These are phyloP conservation scores for Hystrix cristata DNA, from an alignment of 2,113 vertebrate species.

Conservation along the genomic window DNA sequence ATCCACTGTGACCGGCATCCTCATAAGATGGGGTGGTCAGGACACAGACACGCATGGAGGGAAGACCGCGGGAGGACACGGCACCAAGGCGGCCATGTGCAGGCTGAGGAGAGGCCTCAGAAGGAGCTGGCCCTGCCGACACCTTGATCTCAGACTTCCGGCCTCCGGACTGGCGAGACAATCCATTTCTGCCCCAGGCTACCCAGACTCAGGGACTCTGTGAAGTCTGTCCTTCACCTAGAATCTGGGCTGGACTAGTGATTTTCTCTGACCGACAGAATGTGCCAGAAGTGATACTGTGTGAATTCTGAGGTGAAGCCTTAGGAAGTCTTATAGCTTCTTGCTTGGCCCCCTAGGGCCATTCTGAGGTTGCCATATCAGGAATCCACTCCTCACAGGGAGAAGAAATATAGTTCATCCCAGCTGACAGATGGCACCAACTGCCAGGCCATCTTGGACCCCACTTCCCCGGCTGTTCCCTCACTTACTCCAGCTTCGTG, in stretches of 20 bases:
- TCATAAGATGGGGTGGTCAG: not conserved
- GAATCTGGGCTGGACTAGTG: not conserved
- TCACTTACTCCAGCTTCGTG: not conserved
- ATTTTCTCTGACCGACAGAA: not conserved
- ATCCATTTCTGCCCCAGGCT: not conserved
- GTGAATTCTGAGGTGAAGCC: not conserved
- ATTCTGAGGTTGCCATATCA: not conserved
- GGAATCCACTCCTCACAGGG: slow-evolving; percentile 21
- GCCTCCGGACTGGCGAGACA: not conserved
- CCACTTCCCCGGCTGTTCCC: not conserved
- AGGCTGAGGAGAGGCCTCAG: not conserved
- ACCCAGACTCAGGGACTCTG: not conserved
- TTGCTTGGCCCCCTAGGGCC: not conserved
- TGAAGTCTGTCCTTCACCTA: not conserved
- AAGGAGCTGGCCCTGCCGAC: not conserved
- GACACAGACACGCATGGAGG: not conserved
- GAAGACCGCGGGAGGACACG: not conserved
- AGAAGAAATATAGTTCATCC: not conserved
- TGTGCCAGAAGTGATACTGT: not conserved
- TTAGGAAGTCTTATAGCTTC: not conserved
- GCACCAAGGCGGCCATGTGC: not conserved
- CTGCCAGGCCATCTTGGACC: not conserved
- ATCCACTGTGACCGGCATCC: not conserved
- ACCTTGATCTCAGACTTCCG: not conserved
- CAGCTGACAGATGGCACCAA: not conserved